Percentiles rank a stretch among this genome's conserved stretches.
Conservation (phyloP, 2,888 invertebrate genomes). For the Octonoba sinensis region DNA sequence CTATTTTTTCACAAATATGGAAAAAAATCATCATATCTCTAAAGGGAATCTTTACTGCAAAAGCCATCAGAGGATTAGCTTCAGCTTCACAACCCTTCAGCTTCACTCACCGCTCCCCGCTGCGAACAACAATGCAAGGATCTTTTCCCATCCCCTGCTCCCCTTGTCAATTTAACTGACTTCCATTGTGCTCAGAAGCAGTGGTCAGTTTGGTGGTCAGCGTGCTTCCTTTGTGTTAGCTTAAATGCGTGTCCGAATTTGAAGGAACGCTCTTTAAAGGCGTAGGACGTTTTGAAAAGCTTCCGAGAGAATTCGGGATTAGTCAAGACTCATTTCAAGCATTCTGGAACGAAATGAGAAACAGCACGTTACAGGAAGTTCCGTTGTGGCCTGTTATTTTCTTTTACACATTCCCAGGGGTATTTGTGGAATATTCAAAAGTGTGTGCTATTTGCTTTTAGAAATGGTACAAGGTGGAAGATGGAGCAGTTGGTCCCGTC, state of each 20-base stretch:
- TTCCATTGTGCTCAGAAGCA: slow-evolving; percentile 15
- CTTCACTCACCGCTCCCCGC: neutral
- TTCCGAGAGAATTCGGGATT: neutral
- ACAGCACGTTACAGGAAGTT: neutral
- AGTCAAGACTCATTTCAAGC: neutral
- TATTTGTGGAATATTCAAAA: too few relatives aligned
- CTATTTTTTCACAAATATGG: too few relatives aligned
- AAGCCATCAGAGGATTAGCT: neutral
- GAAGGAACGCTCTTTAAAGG: neutral
- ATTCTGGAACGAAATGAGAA: neutral
- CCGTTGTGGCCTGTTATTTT: neutral
- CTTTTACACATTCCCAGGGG: neutral
- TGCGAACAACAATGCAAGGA: neutral
- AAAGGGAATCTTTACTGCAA: neutral
- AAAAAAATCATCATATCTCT: too few relatives aligned
- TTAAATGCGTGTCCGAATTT: slow-evolving; percentile 4
- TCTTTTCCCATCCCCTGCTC: neutral
- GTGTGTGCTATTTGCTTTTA: too few relatives aligned
- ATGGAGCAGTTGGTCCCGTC: too few relatives aligned
- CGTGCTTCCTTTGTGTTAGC: slow-evolving; percentile 21
- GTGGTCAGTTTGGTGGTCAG: slow-evolving; percentile 45
- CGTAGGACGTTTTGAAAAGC: neutral
- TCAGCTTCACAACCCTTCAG: neutral
- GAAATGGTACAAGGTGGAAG: too few relatives aligned
- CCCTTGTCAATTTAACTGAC: slow-evolving; percentile 36